phyloP scores from a whole-genome alignment of 1,140 invertebrate species.

The Aleiodes sp. region DNA sequence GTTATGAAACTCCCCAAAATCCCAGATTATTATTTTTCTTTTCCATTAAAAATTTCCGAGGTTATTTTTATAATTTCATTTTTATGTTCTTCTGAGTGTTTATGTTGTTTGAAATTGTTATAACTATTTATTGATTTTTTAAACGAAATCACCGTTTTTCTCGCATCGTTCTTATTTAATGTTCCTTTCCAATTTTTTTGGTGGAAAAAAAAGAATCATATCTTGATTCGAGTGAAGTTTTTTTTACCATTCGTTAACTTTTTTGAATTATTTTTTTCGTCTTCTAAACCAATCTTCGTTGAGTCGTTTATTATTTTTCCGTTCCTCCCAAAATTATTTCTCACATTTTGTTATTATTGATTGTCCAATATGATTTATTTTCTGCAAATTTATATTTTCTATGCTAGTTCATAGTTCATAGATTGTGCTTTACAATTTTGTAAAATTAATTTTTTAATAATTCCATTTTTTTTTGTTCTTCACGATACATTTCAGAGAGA shows the following conservation, averaged over 20 bases:
- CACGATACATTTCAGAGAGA: conserved; percentile 64
- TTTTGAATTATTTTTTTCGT: too few species aligned
- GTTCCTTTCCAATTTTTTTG: too few species aligned
- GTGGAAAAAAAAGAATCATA: too few species aligned
- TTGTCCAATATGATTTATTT: background rate
- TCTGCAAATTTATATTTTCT: background rate
- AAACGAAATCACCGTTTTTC: conserved; percentile 7
- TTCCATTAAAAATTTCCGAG: background rate
- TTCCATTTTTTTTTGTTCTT: too few species aligned
- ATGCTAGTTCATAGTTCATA: background rate
- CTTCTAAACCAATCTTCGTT: too few species aligned
- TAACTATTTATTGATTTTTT: conserved; percentile 26
- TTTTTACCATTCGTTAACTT: too few species aligned
- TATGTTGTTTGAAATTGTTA: conserved; percentile 17
- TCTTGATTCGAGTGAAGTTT: too few species aligned
- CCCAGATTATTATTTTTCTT: conserved; percentile 25
- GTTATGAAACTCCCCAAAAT: conserved; percentile 55
- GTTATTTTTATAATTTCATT: background rate
- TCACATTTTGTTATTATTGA: too few species aligned
- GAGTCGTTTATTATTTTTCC: too few species aligned
- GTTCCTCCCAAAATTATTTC: too few species aligned
- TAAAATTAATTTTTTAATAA: too few species aligned
- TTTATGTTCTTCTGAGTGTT: conserved; percentile 1
- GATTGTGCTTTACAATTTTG: background rate
- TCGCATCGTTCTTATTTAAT: background rate